phyloP scores from a whole-genome alignment of 2,797 vertebrate genomes.

The Melanotaenia boesemani region DNA sequence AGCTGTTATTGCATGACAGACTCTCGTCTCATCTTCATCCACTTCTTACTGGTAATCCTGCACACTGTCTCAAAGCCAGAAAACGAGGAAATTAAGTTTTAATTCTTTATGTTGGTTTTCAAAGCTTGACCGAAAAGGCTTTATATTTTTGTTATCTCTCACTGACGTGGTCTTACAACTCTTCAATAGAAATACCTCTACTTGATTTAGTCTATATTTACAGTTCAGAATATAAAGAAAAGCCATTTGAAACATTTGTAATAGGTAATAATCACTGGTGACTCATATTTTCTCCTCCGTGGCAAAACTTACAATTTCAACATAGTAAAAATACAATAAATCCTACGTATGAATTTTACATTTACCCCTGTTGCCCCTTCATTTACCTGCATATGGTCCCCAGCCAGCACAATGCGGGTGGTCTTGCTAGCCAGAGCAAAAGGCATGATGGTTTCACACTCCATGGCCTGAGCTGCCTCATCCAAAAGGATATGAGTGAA shows the following conservation, averaged over 20 bases:
- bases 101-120: slow-evolving; percentile 29
- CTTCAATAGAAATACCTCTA: slow-evolving; percentile 3
- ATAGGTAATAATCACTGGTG: not conserved
- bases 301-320: not conserved
- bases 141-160: slow-evolving; percentile 43
- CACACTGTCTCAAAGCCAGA: slow-evolving; percentile 35
- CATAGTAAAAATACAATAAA: not conserved
- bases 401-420: slow-evolving; percentile 96
- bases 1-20: slow-evolving; percentile 31
- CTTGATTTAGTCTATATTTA: not conserved
- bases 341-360: not conserved
- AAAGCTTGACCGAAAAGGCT: slow-evolving; percentile 48
- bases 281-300: not conserved
- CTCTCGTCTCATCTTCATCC: slow-evolving; percentile 26
- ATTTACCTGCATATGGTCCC: slow-evolving; percentile 98
- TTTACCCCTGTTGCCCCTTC: not conserved
- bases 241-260: not conserved
- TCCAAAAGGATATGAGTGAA: slow-evolving; percentile 98
- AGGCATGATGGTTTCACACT: slow-evolving; percentile 99
- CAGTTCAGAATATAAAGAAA: not conserved
- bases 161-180: slow-evolving; percentile 21
- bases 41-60: slow-evolving; percentile 51
- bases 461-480: slow-evolving; percentile 99
- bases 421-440: slow-evolving; percentile 93
- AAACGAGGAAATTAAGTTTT: slow-evolving; percentile 38